Evolutionary conservation across 2,888 invertebrate species (phyloP), one percentile per base, ranked within the genome.

Genomic region (Lithophane leautieri): DNA sequence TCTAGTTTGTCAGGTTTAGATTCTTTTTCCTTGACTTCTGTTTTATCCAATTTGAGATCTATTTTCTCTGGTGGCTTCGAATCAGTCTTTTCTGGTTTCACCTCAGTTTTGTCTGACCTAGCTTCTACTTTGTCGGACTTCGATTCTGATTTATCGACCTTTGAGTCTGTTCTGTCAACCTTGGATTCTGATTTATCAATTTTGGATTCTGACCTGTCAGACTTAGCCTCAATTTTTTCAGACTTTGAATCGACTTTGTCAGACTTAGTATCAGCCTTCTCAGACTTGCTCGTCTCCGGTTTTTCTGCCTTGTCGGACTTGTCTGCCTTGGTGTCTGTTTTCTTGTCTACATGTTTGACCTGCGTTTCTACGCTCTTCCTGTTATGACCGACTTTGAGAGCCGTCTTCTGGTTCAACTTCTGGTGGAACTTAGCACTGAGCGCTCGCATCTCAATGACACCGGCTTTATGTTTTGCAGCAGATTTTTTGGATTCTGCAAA

Each of bases 381-480:
- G 63, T 85, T 91, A 28, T 92, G 91, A 0, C 92, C 85, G 70
- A 95, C 90, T 79, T 95, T 95, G 2, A 94, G 83, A 0, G 94
- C 91, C 0, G 88, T 25, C 34, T 91, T 91, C 72, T 91, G 87
- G 70, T 83, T 83, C 0, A 95, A 89, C 78, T 95, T 95, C 19
- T 95, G 94, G 80, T 94, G 94, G 82, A 95, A 96, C 76, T 96
- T 96, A 0, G 95, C 94, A 79, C 96, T 96, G 0, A 97, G 86
- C 0, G 96, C 96, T 85, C 97, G 89, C 97, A 97, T 97, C 81
- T 97, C 97, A 66, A 97, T 97, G 4, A 96, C 96, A 3, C 96
- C 97, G 2, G 89, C 92, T 83, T 96, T 96, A 81, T 94, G 96
- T 86, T 96, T 96, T 0, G 94, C 89, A 1, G 95, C 89, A 0